Evolutionary conservation across 2,113 vertebrate genomes (phyloP), one percentile per base, ranked within the genome.

Genomic region (Lanius collurio): DNA sequence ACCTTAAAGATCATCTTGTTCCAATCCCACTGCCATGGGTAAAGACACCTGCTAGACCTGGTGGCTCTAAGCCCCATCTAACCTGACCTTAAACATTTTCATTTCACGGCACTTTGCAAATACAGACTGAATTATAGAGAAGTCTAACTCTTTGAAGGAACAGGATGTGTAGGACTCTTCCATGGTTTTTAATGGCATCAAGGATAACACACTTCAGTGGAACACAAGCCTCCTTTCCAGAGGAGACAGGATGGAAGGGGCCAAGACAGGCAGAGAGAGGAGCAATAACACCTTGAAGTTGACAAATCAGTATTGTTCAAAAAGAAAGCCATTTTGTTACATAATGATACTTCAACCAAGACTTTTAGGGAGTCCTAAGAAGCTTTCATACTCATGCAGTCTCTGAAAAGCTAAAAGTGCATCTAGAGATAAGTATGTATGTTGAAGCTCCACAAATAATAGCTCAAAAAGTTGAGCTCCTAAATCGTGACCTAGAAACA

Each of bases 131-230:
- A 68, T 46, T 83, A 62, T 27, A 10, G 9, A 3, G 10, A 53
- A 57, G 8, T 11, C 42, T 77, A 88, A 69, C 6, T 56, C 44
- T 64, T 55, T 49, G 41, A 83, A 80, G 39, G 11, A 91, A 69
- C 14, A 68, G 37, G 33, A 35, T 47, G 2, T 26, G 2, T 31
- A 70, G 30, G 23, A 73, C 7, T 81, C 44, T 17, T 33, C 35
- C 0, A 0, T 18, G 10, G 0, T 23, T 80, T 92, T 86, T 60
- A 56, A 0, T 28, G 15, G 42, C 50, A 65, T 46, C 28, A 86
- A n/a, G 8, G 57, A 69, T 41, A 60, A 86, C 3, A 46, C 9
- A 62, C 7, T 49, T 57, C 37, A 80, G 12, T 18, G 37, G 49
- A 86, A 94, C 11, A 49, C 7, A 85, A 59, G 12, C 21, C 67